A percentile compares a stretch with the other conserved stretches of the same genome.
These are phyloP conservation scores for Oreohelix idahoensis DNA, from an alignment of 1,140 invertebrate species.

Conservation along the genomic window DNA sequence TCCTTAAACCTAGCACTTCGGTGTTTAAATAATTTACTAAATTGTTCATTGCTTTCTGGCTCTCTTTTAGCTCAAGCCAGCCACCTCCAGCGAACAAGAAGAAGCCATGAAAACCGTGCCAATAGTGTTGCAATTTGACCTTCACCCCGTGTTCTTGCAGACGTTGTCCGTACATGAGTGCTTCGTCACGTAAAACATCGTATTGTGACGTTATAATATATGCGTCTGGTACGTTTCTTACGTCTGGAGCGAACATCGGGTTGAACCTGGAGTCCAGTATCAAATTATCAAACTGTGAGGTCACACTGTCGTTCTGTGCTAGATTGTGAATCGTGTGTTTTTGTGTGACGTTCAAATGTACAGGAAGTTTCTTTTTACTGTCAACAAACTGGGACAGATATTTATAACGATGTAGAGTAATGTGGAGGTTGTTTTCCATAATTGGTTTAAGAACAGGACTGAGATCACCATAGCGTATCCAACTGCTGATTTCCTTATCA, in stretches of 20 bases:
- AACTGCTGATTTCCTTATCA: constrained; percentile 52
- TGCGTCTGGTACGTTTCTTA: constrained; percentile 50
- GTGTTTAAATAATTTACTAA: constrained; percentile 54
- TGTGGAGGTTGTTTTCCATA: constrained; percentile 57
- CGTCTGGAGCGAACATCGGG: constrained; percentile 53
- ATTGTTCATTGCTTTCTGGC: constrained; percentile 52
- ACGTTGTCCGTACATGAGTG: constrained; percentile 62
- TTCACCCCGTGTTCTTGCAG: constrained; percentile 52
- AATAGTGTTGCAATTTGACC: constrained; percentile 62
- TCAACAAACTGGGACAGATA: constrained; percentile 46
- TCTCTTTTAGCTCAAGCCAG: constrained; percentile 52
- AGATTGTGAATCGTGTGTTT: constrained; percentile 38
- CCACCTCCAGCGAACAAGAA: constrained; percentile 61
- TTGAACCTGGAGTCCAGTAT: constrained; percentile 52
- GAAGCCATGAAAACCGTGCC: constrained; percentile 62
- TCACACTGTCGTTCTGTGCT: constrained; percentile 27
- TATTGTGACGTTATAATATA: constrained; percentile 68
- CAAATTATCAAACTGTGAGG: constrained; percentile 42
- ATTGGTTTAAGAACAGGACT: constrained; percentile 29
- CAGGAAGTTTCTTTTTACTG: constrained; percentile 51
- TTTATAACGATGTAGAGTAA: constrained; percentile 38
- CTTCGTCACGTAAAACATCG: constrained; percentile 66
- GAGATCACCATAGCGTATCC: constrained; percentile 56
- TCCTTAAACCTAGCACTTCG: constrained; percentile 16
- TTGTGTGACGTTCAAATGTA: constrained; percentile 48